These are phyloP conservation scores for Eira barbara DNA, from an alignment of 2,113 vertebrate genomes.

Conservation along the genomic window DNA sequence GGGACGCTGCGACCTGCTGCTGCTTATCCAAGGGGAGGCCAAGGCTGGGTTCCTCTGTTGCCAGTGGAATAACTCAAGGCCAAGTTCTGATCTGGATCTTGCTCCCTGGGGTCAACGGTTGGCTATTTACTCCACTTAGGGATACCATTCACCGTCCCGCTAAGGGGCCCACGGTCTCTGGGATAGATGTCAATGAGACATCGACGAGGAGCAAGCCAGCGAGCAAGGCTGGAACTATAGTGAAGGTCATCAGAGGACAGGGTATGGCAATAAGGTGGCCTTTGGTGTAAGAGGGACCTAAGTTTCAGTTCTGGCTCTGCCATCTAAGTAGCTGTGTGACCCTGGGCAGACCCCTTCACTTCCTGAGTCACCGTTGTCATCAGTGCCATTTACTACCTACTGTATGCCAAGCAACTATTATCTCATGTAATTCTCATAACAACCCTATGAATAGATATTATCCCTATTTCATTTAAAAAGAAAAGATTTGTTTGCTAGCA, in stretches of 20 bases:
- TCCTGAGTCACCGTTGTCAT: not conserved
- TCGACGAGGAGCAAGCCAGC: not conserved
- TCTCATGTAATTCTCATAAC: not conserved
- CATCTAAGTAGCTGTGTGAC: not conserved
- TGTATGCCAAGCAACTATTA: not conserved
- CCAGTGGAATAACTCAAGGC: not conserved
- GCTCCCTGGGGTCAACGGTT: not conserved
- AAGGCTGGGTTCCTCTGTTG: not conserved
- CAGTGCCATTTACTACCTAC: too few relatives aligned
- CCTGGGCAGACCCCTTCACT: not conserved
- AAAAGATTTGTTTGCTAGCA: too few relatives aligned
- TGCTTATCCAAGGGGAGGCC: not conserved
- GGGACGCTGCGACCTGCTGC: not conserved
- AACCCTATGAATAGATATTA: not conserved
- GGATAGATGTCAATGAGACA: not conserved
- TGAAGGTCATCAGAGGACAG: not conserved
- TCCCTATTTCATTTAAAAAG: not conserved
- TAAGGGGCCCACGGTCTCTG: not conserved
- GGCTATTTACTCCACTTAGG: not conserved
- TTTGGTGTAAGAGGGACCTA: not conserved
- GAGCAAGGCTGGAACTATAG: rapidly evolving
- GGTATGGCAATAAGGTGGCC: not conserved
- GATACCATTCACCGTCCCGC: not conserved
- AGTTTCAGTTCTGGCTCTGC: not conserved
- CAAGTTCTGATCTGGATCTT: not conserved